Evolutionary conservation across 2,888 invertebrate genomes (phyloP), one percentile per base, ranked within the genome.

Genomic region (Apoda limacodes): DNA sequence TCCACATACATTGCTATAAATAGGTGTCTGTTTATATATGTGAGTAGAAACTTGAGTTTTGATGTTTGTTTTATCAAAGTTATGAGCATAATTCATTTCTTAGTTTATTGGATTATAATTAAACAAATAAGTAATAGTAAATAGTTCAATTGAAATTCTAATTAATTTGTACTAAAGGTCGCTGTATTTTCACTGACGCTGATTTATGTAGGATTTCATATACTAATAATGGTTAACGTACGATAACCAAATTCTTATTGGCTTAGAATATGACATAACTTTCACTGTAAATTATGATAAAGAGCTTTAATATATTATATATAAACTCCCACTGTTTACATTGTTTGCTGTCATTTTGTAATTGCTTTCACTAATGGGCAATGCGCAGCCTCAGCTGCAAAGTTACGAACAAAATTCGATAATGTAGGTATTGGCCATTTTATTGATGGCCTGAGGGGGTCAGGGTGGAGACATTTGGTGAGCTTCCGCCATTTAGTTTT

Each of bases 351-450:
- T 66, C 54, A 64, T 54, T 66, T 60, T 65, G 68, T 67, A 64
- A 60, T 67, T 56, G 59, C 64, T 61, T 52, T 6, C 5, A 17
- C 58, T 66, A 66, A 70, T 76, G 76, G 76, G 74, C 78, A 63
- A 64, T 71, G 71, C 74, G 74, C 72, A 75, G 67, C 76, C 62
- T 69, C 68, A 52, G 52, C 57, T 50, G 58, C 57, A 64, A 69
- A 69, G 66, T 75, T 74, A 57, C 58, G 60, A 60, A 74, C 68
- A 75, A 78, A 80, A 78, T 76, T 75, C 80, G 75, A 76, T 78
- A 80, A 68, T n/a, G n/a, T n/a, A n/a, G 69, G 78, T 78, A 74
- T 78, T 81, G 76, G 81, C 80, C 82, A 82, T 82, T 82, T 82
- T 82, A 81, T 81, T 76, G 80, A 81, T 76, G 76, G 70, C 69